Percentiles rank a stretch among this genome's conserved stretches.
Conservation (phyloP, 2,888 invertebrate species). For the Galerucella nymphaeae region DNA sequence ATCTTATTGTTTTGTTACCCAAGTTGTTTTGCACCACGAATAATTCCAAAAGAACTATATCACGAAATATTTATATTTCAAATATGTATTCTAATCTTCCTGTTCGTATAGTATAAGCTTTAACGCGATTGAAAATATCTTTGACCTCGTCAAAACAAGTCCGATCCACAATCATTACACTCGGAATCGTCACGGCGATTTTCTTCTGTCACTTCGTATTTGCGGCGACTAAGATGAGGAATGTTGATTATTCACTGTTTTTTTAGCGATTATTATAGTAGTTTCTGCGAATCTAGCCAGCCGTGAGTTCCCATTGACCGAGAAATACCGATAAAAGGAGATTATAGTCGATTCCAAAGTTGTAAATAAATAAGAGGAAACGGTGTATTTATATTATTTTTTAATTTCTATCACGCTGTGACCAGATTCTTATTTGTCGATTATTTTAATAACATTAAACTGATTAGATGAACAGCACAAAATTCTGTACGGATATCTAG, state of each 20-base stretch:
- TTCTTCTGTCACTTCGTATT: slow-evolving; percentile 15
- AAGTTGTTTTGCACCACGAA: too few relatives aligned
- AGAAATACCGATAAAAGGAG: slow-evolving; percentile 12
- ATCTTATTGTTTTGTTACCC: too few relatives aligned
- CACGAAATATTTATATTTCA: too few relatives aligned
- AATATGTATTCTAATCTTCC: not conserved
- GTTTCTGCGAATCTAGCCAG: slow-evolving; percentile 22
- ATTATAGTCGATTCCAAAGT: not conserved
- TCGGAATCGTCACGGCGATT: slow-evolving; percentile 21
- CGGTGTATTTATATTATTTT: not conserved
- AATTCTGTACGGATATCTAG: too few relatives aligned
- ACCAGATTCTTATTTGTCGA: not conserved
- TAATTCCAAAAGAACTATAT: too few relatives aligned
- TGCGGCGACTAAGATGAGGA: slow-evolving; percentile 11
- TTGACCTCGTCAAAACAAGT: slow-evolving; percentile 30
- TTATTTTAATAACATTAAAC: not conserved
- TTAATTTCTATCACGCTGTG: not conserved
- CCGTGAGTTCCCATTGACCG: slow-evolving; percentile 22
- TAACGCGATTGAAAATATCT: slow-evolving; percentile 5
- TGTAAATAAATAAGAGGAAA: not conserved
- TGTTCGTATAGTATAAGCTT: not conserved
- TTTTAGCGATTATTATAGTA: slow-evolving; percentile 10
- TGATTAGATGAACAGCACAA: too few relatives aligned
- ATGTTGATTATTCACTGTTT: slow-evolving; percentile 18
- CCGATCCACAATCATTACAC: slow-evolving; percentile 15